A percentile compares a stretch with the other conserved stretches of the same genome.
Evolutionary conservation across 2,888 invertebrate species (phyloP).

Genomic region (Lacanobia wlatinum): DNA sequence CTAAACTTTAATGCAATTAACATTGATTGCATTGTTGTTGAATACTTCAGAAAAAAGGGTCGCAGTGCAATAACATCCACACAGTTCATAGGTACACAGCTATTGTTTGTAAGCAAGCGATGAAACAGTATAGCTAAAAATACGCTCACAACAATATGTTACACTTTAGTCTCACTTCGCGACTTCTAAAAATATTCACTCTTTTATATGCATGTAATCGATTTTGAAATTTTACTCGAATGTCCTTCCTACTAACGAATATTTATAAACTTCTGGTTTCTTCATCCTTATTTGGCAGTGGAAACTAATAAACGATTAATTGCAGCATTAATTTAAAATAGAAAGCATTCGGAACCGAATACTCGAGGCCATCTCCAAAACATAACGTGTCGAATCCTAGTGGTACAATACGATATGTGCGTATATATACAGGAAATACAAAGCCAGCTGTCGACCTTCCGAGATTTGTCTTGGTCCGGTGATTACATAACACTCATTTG

Average conservation of each 20-base stretch:
- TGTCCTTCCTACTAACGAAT: conserved; percentile 42
- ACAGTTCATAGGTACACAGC: background rate
- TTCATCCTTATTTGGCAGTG: conserved; percentile 35
- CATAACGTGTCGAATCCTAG: conserved; percentile 48
- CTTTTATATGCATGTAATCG: conserved; percentile 15
- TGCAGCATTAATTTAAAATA: conserved; percentile 59
- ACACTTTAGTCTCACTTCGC: background rate
- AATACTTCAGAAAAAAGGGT: background rate
- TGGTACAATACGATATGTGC: conserved; percentile 5
- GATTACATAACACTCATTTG: conserved; percentile 69
- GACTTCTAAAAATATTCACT: background rate
- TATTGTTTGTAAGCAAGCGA: too few relatives aligned
- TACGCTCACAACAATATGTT: background rate
- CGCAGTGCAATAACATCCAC: background rate
- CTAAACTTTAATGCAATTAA: background rate
- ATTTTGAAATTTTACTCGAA: conserved; percentile 27
- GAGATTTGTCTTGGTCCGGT: conserved; percentile 74
- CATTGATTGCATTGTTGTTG: conserved; percentile 14
- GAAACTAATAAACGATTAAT: conserved; percentile 37
- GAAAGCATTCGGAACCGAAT: conserved; percentile 62
- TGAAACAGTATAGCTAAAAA: too few relatives aligned
- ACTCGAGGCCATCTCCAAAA: conserved; percentile 68
- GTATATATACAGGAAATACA: conserved; percentile 74
- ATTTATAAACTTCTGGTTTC: conserved; percentile 44
- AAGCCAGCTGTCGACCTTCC: conserved; percentile 78